Evolutionary conservation across 1,140 invertebrate genomes (phyloP), one percentile per base, ranked within the genome.

Genomic region (Drosophila bocqueti): DNA sequence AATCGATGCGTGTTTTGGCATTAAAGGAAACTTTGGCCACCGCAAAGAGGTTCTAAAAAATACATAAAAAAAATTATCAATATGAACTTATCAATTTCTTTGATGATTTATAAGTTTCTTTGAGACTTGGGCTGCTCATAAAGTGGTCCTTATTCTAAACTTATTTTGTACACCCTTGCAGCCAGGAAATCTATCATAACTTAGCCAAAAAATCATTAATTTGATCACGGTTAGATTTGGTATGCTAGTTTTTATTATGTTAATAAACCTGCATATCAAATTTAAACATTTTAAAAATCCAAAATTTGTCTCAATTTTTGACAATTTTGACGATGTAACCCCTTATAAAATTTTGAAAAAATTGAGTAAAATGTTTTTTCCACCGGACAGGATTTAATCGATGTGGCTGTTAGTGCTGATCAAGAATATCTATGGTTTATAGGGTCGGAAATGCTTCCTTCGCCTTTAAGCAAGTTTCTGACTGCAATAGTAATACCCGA

Each of bases 1-100:
- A 79, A 89, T 89, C 83, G 79, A 86, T 80, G 83, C 68, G 31
- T 75, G 61, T 26, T 79, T 50, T 50, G 10, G n/a, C 8, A 31
- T 50, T 29, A 50, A 10, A 18, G 43, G 16, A 16, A 43, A 49
- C 7, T 58, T 31, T 9, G 15, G n/a, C 54, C 18, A 15, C 38
- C 24, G 6, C n/a, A 67, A 21, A 38, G 40, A 2, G 21, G 47
- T 26, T 24, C 9, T 3, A 38, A 54, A 24, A 36, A 24, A 55
- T 0, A 40, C 7, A 15, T 40, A 8, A 9, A 11, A 16, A 16
- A 5, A 26, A 55, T 38, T 55, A 40, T 24, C 4, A 16, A 7
- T 16, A n/a, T 5, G 8, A 55, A 55, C 3, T 54, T 38, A 24
- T 11, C 4, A 0, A 1, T 9, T 55, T 16, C 4, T 24, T 24